A percentile compares a stretch with the other conserved stretches of the same genome.
Evolutionary conservation across 2,113 vertebrate genomes (phyloP).

Genomic region (Chitala chitala): DNA sequence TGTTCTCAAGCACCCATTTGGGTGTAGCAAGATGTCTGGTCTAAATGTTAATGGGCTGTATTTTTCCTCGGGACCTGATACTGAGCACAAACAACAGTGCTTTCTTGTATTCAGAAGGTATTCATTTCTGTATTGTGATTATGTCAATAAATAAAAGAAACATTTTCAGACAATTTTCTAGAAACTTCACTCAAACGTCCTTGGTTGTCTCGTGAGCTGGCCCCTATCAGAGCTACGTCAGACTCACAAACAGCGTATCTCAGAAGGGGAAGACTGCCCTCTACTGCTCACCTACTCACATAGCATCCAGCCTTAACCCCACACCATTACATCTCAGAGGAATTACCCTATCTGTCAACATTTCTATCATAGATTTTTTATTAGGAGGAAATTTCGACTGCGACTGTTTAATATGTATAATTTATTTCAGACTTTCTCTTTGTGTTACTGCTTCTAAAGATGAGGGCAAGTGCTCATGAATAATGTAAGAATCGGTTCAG

Average conservation of each 20-base stretch:
- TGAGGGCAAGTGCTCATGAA: not conserved
- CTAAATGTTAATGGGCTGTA: not conserved
- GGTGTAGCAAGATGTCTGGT: not conserved
- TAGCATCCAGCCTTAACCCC: not conserved
- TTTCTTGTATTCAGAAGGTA: not conserved
- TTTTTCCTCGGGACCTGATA: not conserved
- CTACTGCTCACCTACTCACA: not conserved
- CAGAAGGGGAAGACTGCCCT: conserved; percentile 10
- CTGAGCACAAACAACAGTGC: no score
- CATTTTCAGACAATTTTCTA: conserved; percentile 7
- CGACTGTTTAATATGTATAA: no score
- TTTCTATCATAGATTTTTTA: no score
- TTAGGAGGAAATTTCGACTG: conserved; percentile 7
- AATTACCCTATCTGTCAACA: not conserved
- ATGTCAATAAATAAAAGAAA: not conserved
- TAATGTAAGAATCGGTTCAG: not conserved
- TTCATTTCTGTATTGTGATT: not conserved
- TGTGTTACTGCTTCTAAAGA: not conserved
- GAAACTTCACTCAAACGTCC: not conserved
- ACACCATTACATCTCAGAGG: conserved; percentile 22
- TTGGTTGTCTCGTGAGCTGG: not conserved
- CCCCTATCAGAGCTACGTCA: not conserved
- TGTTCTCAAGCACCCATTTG: not conserved
- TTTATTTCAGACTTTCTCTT: no score
- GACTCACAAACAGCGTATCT: not conserved